These are phyloP conservation scores for Fabriciana adippe DNA, from an alignment of 2,888 invertebrate species.

Conservation along the genomic window DNA sequence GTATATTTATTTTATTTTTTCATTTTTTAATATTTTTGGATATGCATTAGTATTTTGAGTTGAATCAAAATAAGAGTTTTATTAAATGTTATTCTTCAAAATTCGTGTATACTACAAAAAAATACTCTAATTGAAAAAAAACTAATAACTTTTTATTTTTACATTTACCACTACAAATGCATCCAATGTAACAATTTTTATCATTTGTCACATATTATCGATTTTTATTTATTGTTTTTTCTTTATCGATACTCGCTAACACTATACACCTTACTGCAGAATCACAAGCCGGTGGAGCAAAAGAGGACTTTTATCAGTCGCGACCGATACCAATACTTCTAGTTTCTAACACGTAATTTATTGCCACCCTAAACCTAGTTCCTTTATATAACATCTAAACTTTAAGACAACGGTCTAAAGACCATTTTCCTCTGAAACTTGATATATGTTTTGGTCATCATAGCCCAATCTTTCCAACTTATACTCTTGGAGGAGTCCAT, in stretches of 20 bases:
- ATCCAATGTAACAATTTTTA: neutral
- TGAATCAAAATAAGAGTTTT: too few relatives aligned
- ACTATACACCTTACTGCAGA: slow-evolving; percentile 50
- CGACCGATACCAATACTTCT: slow-evolving; percentile 72
- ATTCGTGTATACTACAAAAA: too few relatives aligned
- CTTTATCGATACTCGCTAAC: neutral
- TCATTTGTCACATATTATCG: neutral
- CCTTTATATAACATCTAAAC: slow-evolving; percentile 18
- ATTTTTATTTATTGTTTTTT: neutral
- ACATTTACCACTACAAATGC: too few relatives aligned
- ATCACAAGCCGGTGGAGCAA: slow-evolving; percentile 66
- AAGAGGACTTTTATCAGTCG: slow-evolving; percentile 75
- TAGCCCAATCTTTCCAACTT: slow-evolving; percentile 21
- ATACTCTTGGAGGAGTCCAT: slow-evolving; percentile 25
- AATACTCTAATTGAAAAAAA: too few relatives aligned
- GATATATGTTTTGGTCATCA: slow-evolving; percentile 15
- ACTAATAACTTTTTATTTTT: too few relatives aligned
- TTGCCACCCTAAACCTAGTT: slow-evolving; percentile 60
- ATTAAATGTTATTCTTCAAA: too few relatives aligned
- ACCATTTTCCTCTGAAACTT: slow-evolving; percentile 18
- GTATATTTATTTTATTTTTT: too few relatives aligned
- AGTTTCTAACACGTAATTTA: slow-evolving; percentile 71
- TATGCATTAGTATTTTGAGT: too few relatives aligned
- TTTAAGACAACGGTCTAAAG: slow-evolving; percentile 31
- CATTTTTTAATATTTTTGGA: too few relatives aligned